Evolutionary conservation across 2,113 vertebrate genomes (phyloP), one percentile per base, ranked within the genome.

Genomic region (Recurvirostra avosetta): DNA sequence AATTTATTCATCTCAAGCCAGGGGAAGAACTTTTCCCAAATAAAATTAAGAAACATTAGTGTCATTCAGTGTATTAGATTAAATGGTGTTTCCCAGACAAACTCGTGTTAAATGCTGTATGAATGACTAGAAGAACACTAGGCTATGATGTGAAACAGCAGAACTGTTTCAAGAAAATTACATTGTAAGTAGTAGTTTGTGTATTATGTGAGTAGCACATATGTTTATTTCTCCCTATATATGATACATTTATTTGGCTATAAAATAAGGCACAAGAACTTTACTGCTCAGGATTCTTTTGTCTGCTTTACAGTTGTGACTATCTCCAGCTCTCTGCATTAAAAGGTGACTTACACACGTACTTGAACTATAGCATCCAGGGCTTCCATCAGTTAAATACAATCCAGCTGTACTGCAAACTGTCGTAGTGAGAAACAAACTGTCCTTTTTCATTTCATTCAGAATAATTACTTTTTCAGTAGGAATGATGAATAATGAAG

Each of bases 331-430:
- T 74, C 26, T 61, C n/a, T 92, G 53, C 32, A 26, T 77, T 66
- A 47, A 63, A 88, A 36, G 5, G 11, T 55, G 41, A 41, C 0
- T 0, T 27, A 9, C 29, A 15, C 4, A 15, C 0, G 1, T 61
- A 12, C 15, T 38, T 82, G 21, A 75, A 26, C 52, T 72, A 1
- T 29, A 52, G 15, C 20, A 27, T 81, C 27, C 34, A 52, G 61
- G n/a, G 15, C 41, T 95, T 86, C 27, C 19, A 6, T 77, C 50
- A 63, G 26, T 88, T 74, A 85, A 74, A 71, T 84, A 23, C 8
- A 65, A 17, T 63, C 40, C 55, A 77, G 23, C 22, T 71, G 14
- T 53, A 21, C 34, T 68, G 12, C 23, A 71, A 27, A 66, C 13
- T 65, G 34, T 49, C 7, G 2, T 23, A 40, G 25, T 53, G 25